phyloP scores from a whole-genome alignment of 2,888 invertebrate species.

The Megalurothrips usitatus region DNA sequence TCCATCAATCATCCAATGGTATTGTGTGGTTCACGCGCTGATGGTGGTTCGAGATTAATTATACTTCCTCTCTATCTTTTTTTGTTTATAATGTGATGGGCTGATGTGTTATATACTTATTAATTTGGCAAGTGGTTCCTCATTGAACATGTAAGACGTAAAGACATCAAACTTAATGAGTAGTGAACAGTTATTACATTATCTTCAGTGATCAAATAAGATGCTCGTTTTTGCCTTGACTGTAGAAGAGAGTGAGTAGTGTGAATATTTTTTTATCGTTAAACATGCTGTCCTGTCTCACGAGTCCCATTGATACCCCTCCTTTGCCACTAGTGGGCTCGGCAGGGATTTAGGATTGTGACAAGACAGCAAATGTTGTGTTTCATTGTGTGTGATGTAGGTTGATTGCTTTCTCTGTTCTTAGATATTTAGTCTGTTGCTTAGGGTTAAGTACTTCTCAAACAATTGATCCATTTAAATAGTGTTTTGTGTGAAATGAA shows the following conservation, averaged over 20 bases:
- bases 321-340: neutral
- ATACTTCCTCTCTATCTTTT: neutral
- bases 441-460: neutral
- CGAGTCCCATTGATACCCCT: neutral
- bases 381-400: conserved; percentile 17
- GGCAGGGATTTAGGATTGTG: neutral
- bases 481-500: neutral
- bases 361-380: neutral
- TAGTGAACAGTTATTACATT: too few relatives aligned
- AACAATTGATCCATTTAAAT: neutral
- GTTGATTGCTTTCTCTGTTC: conserved; percentile 19
- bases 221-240: neutral
- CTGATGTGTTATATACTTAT: neutral
- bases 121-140: neutral
- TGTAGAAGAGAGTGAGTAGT: conserved; percentile 16
- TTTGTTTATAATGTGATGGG: neutral
- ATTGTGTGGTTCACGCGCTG: neutral
- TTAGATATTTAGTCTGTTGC: conserved; percentile 22
- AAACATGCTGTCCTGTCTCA: conserved; percentile 9
- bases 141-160: neutral
- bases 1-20: too few relatives aligned
- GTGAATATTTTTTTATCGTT: conserved; percentile 25
- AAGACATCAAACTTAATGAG: too few relatives aligned
- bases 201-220: too few relatives aligned
- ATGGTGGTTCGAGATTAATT: neutral